These are phyloP conservation scores for Tauraco erythrolophus DNA, from an alignment of 2,113 vertebrate species.

Conservation along the genomic window DNA sequence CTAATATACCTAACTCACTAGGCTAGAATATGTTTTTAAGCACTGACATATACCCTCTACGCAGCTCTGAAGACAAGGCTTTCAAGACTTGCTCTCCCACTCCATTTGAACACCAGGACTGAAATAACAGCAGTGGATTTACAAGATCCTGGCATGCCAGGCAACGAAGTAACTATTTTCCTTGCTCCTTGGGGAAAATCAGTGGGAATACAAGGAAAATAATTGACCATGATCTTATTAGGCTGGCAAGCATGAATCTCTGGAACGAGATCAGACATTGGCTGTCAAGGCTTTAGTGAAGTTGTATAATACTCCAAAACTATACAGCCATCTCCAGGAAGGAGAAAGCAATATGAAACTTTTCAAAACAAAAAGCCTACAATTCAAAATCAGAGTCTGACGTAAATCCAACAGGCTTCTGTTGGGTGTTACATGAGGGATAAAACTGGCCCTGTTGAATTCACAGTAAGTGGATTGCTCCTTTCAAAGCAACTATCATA, in stretches of 20 bases:
- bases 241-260: constrained; percentile 32
- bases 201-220: constrained; percentile 34
- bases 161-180: constrained; percentile 33
- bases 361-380: neutral
- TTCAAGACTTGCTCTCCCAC: neutral
- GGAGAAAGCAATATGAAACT: neutral
- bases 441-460: neutral
- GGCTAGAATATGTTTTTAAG: neutral
- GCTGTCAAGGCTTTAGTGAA: neutral
- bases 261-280: constrained; percentile 33
- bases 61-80: neutral
- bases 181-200: constrained; percentile 12
- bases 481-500: neutral
- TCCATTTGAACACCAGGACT: neutral
- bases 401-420: neutral
- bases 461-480: neutral
- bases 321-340: neutral
- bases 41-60: neutral
- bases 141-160: neutral
- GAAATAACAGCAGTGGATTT: constrained; percentile 5
- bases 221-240: constrained; percentile 11
- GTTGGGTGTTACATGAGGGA: neutral
- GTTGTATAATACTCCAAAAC: neutral
- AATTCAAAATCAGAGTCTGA: neutral
- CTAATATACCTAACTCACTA: neutral